phyloP scores from a whole-genome alignment of 1,140 invertebrate species.

The Argopecten irradians region DNA sequence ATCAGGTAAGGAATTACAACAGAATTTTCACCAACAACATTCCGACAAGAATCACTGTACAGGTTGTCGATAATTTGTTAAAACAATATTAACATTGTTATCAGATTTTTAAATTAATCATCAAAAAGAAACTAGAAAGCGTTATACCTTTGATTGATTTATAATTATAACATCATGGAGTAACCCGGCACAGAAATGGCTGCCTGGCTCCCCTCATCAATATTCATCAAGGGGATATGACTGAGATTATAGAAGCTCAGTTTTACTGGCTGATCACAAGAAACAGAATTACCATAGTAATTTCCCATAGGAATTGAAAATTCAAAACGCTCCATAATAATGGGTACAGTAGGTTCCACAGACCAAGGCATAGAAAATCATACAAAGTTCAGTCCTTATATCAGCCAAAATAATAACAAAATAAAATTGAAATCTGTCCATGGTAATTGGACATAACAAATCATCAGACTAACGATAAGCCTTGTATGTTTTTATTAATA shows the following conservation, averaged over 20 bases:
- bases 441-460: too few relatives aligned
- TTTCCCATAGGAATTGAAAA: slow-evolving; percentile 2
- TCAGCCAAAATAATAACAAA: too few relatives aligned
- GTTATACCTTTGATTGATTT: neutral
- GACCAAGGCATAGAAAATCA: too few relatives aligned
- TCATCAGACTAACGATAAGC: too few relatives aligned
- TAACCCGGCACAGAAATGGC: neutral
- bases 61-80: neutral
- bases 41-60: neutral
- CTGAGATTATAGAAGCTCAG: neutral
- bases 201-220: neutral
- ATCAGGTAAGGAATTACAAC: too few relatives aligned
- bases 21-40: too few relatives aligned
- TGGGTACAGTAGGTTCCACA: too few relatives aligned
- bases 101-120: neutral
- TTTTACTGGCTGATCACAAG: slow-evolving; percentile 9
- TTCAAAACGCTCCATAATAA: too few relatives aligned
- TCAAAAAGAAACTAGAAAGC: neutral
- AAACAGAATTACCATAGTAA: slow-evolving; percentile 23
- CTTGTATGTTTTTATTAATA: too few relatives aligned
- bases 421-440: too few relatives aligned
- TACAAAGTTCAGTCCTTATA: too few relatives aligned
- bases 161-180: neutral
- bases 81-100: neutral
- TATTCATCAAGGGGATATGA: neutral